These are phyloP conservation scores for Eristalinus sepulchralis DNA, from an alignment of 2,888 invertebrate species.

Conservation along the genomic window DNA sequence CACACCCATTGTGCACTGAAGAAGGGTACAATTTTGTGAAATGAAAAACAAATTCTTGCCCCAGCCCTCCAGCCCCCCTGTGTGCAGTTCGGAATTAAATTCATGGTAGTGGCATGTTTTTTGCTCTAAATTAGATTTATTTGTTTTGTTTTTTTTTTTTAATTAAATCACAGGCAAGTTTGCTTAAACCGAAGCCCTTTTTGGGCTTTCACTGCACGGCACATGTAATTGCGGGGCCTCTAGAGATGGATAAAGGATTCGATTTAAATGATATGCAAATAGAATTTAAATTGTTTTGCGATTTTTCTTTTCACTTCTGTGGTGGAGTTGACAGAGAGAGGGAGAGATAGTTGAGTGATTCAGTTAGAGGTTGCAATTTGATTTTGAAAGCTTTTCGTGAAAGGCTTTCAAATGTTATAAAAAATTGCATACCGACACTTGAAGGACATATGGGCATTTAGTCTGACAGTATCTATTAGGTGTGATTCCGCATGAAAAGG, in stretches of 20 bases:
- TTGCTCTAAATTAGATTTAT: constrained; percentile 1
- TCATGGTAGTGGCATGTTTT: background rate
- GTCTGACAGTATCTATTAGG: too few relatives aligned
- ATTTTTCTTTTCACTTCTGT: background rate
- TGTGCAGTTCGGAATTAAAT: background rate
- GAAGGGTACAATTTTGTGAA: background rate
- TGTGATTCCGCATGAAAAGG: too few relatives aligned
- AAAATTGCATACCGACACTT: too few relatives aligned
- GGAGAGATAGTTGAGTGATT: background rate
- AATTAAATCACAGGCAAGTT: constrained; percentile 13
- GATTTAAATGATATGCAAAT: background rate
- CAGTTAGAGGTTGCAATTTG: background rate
- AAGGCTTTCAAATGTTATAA: too few relatives aligned
- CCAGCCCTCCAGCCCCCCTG: background rate
- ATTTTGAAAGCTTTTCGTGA: background rate
- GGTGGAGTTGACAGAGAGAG: background rate
- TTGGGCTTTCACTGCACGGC: background rate
- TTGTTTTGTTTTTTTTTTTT: constrained; percentile 11
- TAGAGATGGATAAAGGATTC: background rate
- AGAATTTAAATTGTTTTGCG: background rate
- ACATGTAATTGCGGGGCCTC: background rate
- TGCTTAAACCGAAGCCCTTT: background rate
- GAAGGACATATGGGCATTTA: too few relatives aligned
- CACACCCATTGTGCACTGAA: background rate
- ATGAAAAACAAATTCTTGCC: background rate